Conservation (phyloP, 2,888 invertebrate genomes). For the Drepanosiphum platanoidis region DNA sequence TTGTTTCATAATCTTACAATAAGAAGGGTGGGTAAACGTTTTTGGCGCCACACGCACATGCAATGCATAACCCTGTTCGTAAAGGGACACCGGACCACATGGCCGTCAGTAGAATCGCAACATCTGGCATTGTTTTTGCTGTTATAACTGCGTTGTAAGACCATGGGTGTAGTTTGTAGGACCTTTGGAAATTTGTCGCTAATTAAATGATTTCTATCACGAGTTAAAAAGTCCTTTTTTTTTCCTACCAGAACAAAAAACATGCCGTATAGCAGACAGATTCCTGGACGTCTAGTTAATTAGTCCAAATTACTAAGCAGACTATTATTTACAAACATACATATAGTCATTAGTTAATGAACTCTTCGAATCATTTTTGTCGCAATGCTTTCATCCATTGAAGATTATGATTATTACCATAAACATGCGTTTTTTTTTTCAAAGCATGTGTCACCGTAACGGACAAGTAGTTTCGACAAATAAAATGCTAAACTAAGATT, state of each 20-base stretch:
- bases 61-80: constrained; percentile 25
- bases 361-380: constrained; percentile 32
- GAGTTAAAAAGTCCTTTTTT: constrained; percentile 22
- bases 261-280: not conserved
- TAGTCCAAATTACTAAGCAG: constrained; percentile 43
- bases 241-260: constrained; percentile 12
- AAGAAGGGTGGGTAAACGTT: constrained; percentile 37
- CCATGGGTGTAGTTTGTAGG: constrained; percentile 25
- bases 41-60: constrained; percentile 57
- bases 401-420: constrained; percentile 1
- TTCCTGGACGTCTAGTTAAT: constrained; percentile 33
- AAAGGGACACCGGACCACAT: constrained; percentile 39
- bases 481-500: constrained; percentile 16
- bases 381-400: constrained; percentile 10
- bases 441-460: not conserved
- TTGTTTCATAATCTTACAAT: not conserved
- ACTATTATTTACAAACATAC: too few relatives aligned
- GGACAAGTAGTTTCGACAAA: not conserved
- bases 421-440: not conserved
- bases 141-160: not conserved
- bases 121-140: constrained; percentile 52
- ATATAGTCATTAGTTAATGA: not conserved
- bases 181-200: constrained; percentile 57
- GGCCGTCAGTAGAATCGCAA: constrained; percentile 25
- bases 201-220: constrained; percentile 41